phyloP scores from a whole-genome alignment of 1,140 invertebrate species.

The Pygmarrhopalites habei region DNA sequence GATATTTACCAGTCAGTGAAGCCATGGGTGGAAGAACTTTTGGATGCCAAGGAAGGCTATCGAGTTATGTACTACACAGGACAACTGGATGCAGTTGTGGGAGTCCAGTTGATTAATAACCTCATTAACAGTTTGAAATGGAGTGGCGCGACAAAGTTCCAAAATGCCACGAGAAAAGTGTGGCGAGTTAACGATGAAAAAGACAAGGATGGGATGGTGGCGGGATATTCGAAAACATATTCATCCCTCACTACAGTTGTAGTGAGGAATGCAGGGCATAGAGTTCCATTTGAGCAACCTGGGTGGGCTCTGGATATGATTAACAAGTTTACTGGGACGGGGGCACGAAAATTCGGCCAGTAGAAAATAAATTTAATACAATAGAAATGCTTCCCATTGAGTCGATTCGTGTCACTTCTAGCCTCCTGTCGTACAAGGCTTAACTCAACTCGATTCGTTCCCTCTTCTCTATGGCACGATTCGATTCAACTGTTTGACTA shows the following conservation, averaged over 20 bases:
- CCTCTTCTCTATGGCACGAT: too few species aligned
- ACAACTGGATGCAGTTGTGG: slow-evolving; percentile 40
- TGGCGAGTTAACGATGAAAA: slow-evolving; percentile 32
- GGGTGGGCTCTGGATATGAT: slow-evolving; percentile 49
- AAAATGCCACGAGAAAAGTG: slow-evolving; percentile 17
- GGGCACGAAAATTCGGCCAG: too few species aligned
- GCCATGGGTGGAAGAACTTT: slow-evolving; percentile 61
- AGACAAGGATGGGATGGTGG: too few species aligned
- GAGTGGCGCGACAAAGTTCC: slow-evolving; percentile 26
- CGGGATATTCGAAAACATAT: slow-evolving; percentile 29
- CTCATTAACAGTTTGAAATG: slow-evolving; percentile 27
- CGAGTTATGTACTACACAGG: slow-evolving; percentile 47
- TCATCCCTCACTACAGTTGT: slow-evolving; percentile 26
- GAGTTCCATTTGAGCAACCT: slow-evolving; percentile 49
- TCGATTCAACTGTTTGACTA: too few species aligned
- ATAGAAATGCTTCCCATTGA: too few species aligned
- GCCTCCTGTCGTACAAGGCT: too few species aligned
- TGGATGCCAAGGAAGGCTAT: slow-evolving; percentile 52
- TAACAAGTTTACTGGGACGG: slow-evolving; percentile 49
- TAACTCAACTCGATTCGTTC: too few species aligned
- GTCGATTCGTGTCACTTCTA: too few species aligned
- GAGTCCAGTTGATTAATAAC: slow-evolving; percentile 26
- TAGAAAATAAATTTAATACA: too few species aligned
- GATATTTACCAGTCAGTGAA: slow-evolving; percentile 80
- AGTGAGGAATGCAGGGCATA: slow-evolving; percentile 33